These are phyloP conservation scores for Procavia capensis DNA, from an alignment of 2,113 vertebrate species.

Conservation along the genomic window DNA sequence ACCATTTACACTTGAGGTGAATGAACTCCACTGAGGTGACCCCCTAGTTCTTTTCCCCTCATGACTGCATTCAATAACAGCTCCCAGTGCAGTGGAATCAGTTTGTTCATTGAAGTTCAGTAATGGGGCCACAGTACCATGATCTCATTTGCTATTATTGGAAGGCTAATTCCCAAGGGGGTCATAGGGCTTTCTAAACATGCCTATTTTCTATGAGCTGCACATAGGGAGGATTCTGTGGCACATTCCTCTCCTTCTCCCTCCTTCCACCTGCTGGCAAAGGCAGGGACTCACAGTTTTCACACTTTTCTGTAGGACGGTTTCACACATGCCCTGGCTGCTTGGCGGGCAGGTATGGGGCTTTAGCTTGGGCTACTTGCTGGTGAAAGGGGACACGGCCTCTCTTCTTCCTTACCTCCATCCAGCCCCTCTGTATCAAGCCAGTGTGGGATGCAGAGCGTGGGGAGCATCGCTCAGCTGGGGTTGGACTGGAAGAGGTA, in stretches of 20 bases:
- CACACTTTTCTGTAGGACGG: not conserved
- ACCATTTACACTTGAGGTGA: too few species aligned
- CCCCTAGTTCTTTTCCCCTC: not conserved
- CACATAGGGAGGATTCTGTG: too few species aligned
- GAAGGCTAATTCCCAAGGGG: not conserved
- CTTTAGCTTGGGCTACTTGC: not conserved
- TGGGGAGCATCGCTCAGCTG: slow-evolving; percentile 33
- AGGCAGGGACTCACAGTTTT: not conserved
- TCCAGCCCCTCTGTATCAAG: not conserved
- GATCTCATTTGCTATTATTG: accelerated
- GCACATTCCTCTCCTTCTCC: not conserved
- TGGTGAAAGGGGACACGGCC: not conserved
- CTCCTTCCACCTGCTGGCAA: not conserved
- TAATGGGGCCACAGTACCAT: accelerated
- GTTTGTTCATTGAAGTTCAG: accelerated
- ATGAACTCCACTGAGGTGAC: not conserved
- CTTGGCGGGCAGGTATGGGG: accelerated
- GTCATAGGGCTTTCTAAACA: not conserved
- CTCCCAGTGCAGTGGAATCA: accelerated
- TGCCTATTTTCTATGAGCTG: not conserved
- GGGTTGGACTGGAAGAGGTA: not conserved
- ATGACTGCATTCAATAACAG: accelerated
- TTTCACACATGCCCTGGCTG: not conserved
- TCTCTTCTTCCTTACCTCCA: not conserved
- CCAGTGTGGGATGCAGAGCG: not conserved